Base-by-base conservation (phyloP, 2,888 invertebrate species). In the Torymus auratus region DNA sequence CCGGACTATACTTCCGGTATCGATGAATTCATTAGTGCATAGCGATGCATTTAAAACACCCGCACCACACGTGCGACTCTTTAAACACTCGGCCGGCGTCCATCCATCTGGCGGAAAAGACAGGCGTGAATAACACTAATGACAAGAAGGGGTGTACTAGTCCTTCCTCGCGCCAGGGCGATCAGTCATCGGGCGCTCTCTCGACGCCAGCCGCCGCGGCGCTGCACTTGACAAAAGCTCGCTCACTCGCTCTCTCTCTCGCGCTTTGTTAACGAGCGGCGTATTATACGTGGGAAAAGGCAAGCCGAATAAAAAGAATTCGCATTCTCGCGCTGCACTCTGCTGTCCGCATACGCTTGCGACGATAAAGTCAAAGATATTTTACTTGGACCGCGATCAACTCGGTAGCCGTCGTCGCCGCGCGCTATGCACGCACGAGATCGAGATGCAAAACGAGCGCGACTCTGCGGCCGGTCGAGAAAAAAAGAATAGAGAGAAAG, bases 51-150 rank as follows among this genome's bases (percentile, higher is more conserved):
- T 41, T 41, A 41, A 41, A 41, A 41, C 41, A 10, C 41, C 41
- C 41, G 41, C 52, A 52, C 17, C 52, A 52, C 17, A 52, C 65
- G 52, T n/a, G n/a, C n/a, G 14, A 13, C 55, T 62, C 62, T 50
- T 55, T 55, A 53, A 13, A 53, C 61, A n/a, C 41, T 41, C 28
- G 62, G 7, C 2, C 20, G 15, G 7, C 11, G 1, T 58, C 28
- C 28, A 20, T 11, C 64, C 56, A 41, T 20, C 53, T 15, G 15
- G 12, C 62, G 64, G 41, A 28, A 58, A 78, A 55, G 67, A 62
- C 68, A 68, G 73, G 81, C 83, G 75, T 70, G 68, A 61, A 85
- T 80, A 82, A 83, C 80, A 83, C 82, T 84, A 85, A 86, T 83
- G 84, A 83, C 80, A 73, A 75, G 68, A 80, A 83, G 83, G 82